phyloP scores from a whole-genome alignment of 2,797 vertebrate species.

The Hypotaenidia philippensis region DNA sequence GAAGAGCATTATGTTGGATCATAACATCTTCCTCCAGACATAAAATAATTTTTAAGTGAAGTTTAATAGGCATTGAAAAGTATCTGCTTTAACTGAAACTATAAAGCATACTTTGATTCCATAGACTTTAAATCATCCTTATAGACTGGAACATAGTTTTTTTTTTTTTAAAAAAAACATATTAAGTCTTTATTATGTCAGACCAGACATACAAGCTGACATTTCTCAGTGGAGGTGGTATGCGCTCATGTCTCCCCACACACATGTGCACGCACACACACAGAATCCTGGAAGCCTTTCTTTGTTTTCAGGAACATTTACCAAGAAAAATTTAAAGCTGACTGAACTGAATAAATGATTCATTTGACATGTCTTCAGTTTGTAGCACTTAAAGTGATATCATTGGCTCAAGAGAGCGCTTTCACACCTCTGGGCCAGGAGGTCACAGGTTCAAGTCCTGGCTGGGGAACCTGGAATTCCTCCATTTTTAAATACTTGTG shows the following conservation, averaged over 20 bases:
- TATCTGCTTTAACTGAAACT: neutral
- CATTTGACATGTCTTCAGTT: slow-evolving; percentile 61
- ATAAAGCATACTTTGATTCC: neutral
- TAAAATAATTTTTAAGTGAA: neutral
- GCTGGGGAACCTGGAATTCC: slow-evolving; percentile 54
- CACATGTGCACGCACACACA: neutral
- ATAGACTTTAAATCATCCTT: neutral
- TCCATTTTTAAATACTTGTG: slow-evolving; percentile 30
- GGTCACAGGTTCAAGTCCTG: slow-evolving; percentile 74
- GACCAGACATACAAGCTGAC: neutral
- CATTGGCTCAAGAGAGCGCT: slow-evolving; percentile 71
- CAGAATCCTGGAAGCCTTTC: slow-evolving; percentile 14
- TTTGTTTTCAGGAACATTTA: slow-evolving; percentile 55
- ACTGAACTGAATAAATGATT: slow-evolving; percentile 70
- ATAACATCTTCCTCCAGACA: neutral
- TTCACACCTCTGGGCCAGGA: slow-evolving; percentile 76
- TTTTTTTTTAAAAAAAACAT: neutral
- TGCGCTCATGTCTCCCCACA: neutral
- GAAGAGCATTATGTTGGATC: neutral
- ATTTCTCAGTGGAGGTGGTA: neutral
- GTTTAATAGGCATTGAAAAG: neutral
- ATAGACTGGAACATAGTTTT: neutral
- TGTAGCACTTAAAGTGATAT: slow-evolving; percentile 59
- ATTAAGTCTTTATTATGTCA: neutral
- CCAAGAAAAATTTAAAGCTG: slow-evolving; percentile 67